Evolutionary conservation across 2,888 invertebrate species (phyloP), one percentile per base, ranked within the genome.

Genomic region (Caradrina kadenii): DNA sequence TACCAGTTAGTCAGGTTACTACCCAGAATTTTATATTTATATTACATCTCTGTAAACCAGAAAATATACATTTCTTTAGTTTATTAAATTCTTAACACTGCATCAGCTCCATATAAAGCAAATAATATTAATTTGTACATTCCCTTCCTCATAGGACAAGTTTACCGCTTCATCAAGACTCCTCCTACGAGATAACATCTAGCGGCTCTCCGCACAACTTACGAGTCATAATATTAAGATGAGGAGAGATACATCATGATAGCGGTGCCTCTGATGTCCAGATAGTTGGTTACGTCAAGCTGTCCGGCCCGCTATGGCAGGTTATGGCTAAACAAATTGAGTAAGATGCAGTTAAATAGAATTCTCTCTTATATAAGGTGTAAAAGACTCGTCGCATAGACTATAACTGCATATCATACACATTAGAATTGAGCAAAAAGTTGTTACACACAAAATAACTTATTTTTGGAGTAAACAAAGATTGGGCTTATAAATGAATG

Each of bases 261-360:
- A 22, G 75, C 72, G 72, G 59, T 55, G 48, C 21, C 4, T 76
- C 7, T 21, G 76, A 76, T 76, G 54, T 52, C n/a, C 52, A 66
- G 50, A 52, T 62, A 62, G 58, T 49, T 49, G 31, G 61, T 65
- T 61, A 52, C 19, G 62, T 72, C 53, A 55, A 11, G 13, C 31
- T 53, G 68, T 39, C 21, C 60, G 58, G 39, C 31, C n/a, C 1
- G 15, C 53, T 42, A 54, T 22, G 19, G 26, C 39, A 54, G 15
- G 15, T 53, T 42, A 54, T 26, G 19, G 26, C 39, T 59, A n/a
- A 26, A 49, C n/a, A 22, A 15, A 63, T 49, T 26, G 45, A 62
- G 42, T 61, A 22, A 49, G 53, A 45, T 35, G 64, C 42, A 50
- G 42, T 62, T 50, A 58, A 31, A 63, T 21, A 50, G 13, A 59